Conservation (phyloP, 1,140 invertebrate genomes). For the Papilio aristodemus region DNA sequence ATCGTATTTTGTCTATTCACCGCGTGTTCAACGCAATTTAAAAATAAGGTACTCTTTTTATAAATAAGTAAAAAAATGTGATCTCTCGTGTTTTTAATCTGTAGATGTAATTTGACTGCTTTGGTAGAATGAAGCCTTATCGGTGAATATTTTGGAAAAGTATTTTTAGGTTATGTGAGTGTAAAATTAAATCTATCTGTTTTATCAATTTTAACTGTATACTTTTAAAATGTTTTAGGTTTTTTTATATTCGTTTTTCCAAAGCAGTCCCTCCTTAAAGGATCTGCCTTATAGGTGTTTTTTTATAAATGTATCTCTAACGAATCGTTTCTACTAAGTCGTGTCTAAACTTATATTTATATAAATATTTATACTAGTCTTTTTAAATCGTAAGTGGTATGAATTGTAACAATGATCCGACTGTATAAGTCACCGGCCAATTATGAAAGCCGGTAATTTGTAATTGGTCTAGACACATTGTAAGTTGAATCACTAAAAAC, state of each 20-base stretch:
- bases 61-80: constrained; percentile 56
- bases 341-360: constrained; percentile 63
- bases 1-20: constrained; percentile 42
- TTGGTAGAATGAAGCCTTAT: constrained; percentile 40
- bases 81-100: constrained; percentile 65
- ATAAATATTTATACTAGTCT: constrained; percentile 57
- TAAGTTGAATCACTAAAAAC: too few species aligned
- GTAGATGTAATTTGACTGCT: constrained; percentile 58
- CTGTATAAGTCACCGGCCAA: too few species aligned
- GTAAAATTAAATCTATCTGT: not conserved
- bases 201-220: too few species aligned
- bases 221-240: not conserved
- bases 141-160: not conserved
- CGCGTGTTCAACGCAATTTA: constrained; percentile 41
- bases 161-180: not conserved
- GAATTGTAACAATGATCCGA: constrained; percentile 12
- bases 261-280: constrained; percentile 62
- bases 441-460: too few species aligned
- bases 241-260: constrained; percentile 33
- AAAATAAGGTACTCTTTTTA: constrained; percentile 44
- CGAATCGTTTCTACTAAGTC: constrained; percentile 58
- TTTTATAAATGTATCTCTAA: constrained; percentile 74
- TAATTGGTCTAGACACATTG: too few species aligned
- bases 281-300: constrained; percentile 77
- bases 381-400: constrained; percentile 45